Evolutionary conservation across 2,888 invertebrate species (phyloP), one percentile per base, ranked within the genome.

Genomic region (Disparrhopalites patrizii): DNA sequence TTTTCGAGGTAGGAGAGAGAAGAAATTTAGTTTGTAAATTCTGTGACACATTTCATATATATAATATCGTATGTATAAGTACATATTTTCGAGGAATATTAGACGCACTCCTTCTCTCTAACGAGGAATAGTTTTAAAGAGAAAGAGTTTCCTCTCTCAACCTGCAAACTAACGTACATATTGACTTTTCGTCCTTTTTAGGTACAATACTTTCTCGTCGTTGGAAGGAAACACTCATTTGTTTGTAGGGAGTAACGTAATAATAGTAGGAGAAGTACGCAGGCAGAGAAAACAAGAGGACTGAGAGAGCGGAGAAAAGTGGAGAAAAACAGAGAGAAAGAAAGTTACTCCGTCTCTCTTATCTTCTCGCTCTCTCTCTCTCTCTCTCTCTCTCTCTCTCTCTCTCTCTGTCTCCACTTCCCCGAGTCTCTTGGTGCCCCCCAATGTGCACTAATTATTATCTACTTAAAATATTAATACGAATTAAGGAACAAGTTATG

Each of bases 401-500:
- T 18, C 18, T 40, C 40, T 40, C 18, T 40, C 18, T 18, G 36
- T 36, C 40, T 40, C 40, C 40, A 40, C 40, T 18, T 18, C 40
- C 15, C 15, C 40, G 5, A n/a, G n/a, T n/a, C n/a, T n/a, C n/a
- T n/a, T n/a, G n/a, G n/a, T n/a, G n/a, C n/a, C n/a, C n/a, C n/a
- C n/a, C n/a, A n/a, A n/a, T n/a, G 40, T 38, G 38, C 40, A 57
- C 38, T 52, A 52, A 52, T 60, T 60, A 60, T 60, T 60, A 50
- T 23, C 60, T 60, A 60, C 60, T 63, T 63, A 63, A 63, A 63
- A 55, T 55, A 63, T 56, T 64, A 64, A 64, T 64, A 57, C 56
- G 57, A 56, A 57, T 64, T 57, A 64, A 64, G 30, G 33, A 64
- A 56, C 57, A 51, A 51, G 56, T 64, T 64, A 57, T 64, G 64